Base-by-base conservation (phyloP, 2,797 vertebrate species). In the Cossypha caffra region DNA sequence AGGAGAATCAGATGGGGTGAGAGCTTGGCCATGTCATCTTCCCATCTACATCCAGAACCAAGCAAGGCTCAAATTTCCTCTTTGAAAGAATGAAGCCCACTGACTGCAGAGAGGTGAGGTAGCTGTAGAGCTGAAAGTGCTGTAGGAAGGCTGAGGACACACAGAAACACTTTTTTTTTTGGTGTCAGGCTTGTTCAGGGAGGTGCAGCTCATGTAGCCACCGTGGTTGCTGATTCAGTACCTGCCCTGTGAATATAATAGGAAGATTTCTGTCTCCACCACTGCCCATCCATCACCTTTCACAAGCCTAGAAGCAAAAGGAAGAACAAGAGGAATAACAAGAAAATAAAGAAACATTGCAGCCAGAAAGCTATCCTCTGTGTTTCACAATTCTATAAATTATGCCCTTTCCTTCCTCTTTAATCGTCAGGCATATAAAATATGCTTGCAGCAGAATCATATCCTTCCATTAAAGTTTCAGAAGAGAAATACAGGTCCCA, bases 341-440 rank as follows among this genome's bases (percentile, higher is more conserved):
- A 59, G 94, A 94, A 95, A 97, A 96, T 94, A 93, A 96, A 94
- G 93, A 93, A 95, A 82, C 88, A 47, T 35, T 61, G 48, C 90
- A 89, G 75, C 66, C 63, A 69, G 88, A 87, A 96, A 95, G 69
- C 90, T 84, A 63, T 95, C 95, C 69, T 85, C 81, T 78, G 42
- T 55, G 71, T 74, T 88, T 87, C 92, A 67, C 92, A 91, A 29
- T 93, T 89, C 91, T 79, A 92, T 95, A 94, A 91, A 96, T 86
- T 96, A 89, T 35, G 74, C 80, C 87, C 33, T 96, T 92, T 95
- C 73, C 71, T 96, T 90, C 94, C 83, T 40, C 43, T 93, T 74
- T 95, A 96, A 96, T 91, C 55, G 21, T 66, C 79, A 80, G 91
- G 89, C 81, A 71, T 86, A 93, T 94, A 93, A 94, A 96, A 84